phyloP scores from a whole-genome alignment of 2,113 vertebrate species.

The Cottus gobio region DNA sequence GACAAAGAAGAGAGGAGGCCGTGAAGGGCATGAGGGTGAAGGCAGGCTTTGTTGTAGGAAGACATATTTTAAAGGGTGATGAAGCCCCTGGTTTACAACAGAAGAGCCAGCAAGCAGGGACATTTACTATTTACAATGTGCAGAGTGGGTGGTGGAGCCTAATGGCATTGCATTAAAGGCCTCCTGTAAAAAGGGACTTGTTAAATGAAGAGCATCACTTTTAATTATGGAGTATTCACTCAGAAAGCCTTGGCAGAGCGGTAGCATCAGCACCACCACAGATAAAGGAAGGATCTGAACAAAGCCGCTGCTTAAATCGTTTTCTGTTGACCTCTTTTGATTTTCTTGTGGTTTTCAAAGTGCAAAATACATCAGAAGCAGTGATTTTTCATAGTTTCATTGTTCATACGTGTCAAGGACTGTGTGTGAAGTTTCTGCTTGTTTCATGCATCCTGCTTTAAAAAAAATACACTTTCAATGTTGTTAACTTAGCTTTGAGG shows the following conservation, averaged over 20 bases:
- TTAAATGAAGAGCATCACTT: constrained; percentile 48
- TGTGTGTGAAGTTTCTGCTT: neutral
- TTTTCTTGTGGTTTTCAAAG: neutral
- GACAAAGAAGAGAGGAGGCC: neutral
- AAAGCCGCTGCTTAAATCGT: neutral
- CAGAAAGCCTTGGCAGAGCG: constrained; percentile 25
- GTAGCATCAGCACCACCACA: neutral
- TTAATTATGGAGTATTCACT: constrained; percentile 52
- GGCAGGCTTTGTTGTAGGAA: neutral
- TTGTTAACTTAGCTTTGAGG: no score
- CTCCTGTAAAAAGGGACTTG: constrained; percentile 26
- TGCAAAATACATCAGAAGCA: neutral
- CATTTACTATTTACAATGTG: constrained; percentile 57
- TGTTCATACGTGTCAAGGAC: neutral
- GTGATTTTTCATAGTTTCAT: neutral
- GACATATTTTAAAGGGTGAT: constrained; percentile 21
- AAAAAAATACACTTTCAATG: neutral
- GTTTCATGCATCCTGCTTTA: neutral
- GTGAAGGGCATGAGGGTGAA: neutral
- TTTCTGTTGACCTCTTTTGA: neutral
- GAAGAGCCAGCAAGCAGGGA: neutral
- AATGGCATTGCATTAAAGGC: constrained; percentile 35
- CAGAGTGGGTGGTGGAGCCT: constrained; percentile 41
- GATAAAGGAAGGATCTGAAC: constrained; percentile 6
- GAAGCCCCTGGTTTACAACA: constrained; percentile 4